These are phyloP conservation scores for Xanthia togata DNA, from an alignment of 2,888 invertebrate species.

Conservation along the genomic window DNA sequence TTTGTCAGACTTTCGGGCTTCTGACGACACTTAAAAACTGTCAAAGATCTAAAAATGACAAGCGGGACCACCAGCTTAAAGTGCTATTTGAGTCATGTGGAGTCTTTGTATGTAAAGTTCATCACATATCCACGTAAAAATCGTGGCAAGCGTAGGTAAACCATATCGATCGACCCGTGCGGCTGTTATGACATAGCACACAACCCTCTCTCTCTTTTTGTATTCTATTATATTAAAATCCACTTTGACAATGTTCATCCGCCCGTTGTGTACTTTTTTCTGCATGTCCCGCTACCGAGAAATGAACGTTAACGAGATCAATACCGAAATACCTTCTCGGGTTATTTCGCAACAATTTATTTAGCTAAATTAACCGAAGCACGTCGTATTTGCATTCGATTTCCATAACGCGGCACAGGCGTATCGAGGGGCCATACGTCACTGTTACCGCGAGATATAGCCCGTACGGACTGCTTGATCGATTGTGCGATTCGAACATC, in stretches of 20 bases:
- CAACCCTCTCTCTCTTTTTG: no score
- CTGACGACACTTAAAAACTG: no score
- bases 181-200: no score
- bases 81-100: no score
- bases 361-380: constrained; percentile 88
- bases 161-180: no score
- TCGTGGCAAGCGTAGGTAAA: no score
- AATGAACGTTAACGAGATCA: constrained; percentile 77
- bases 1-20: no score
- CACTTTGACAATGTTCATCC: not conserved
- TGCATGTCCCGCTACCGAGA: constrained; percentile 68
- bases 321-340: constrained; percentile 81
- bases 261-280: constrained; percentile 1
- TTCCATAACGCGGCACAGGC: constrained; percentile 86
- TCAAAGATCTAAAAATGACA: no score
- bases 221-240: not conserved
- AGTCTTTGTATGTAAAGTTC: no score
- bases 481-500: constrained; percentile 75
- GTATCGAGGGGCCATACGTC: constrained; percentile 88
- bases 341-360: constrained; percentile 85
- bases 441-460: constrained; percentile 82
- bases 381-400: constrained; percentile 89
- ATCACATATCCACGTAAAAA: no score
- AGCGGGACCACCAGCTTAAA: no score
- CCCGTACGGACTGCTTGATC: constrained; percentile 76